Base-by-base conservation (phyloP, 1,140 invertebrate genomes). In the Zaprionus lachaisei region DNA sequence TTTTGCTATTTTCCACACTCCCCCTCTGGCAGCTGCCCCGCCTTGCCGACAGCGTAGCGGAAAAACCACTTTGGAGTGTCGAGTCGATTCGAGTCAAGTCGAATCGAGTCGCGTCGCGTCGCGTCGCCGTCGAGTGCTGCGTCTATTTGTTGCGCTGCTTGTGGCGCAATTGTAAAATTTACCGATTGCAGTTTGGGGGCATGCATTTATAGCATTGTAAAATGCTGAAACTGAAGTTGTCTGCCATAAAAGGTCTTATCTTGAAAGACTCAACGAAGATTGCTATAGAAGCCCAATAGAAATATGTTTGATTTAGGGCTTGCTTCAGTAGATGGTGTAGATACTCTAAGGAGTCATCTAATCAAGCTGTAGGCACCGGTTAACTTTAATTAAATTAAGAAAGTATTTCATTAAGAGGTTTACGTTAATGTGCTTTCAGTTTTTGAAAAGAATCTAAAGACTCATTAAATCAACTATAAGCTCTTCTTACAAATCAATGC, bases 111-210 rank as follows among this genome's bases (percentile, higher is more conserved):
- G 38, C 5, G 14, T 38, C 37, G 37, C 37, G 15, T 41, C 41
- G 41, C 9, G 41, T 41, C 14, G 0, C 34, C 12, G 12, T 14
- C 12, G 37, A 20, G 47, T 17, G 38, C 17, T 28, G 60, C 20
- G 37, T 62, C 37, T 44, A 62, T 41, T 62, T 62, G 60, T 17
- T 51, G 54, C 26, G 14, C 26, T 56, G 49, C 37, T 38, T 47
- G n/a, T 47, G 41, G 22, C 15, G 54, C 54, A 56, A 56, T 58
- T 58, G 26, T 31, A 49, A 61, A 69, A 69, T 69, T 69, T 44
- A 34, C 41, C 57, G 57, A 58, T 68, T 62, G 31, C 31, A 68
- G 56, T 61, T 68, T 68, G 66, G 56, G 56, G 56, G 41, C 66
- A 68, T 68, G 44, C 4, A 57, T 34, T 58, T 47, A 57, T 44